Conservation (phyloP, 2,797 vertebrate species). For the Gorsachius magnificus region DNA sequence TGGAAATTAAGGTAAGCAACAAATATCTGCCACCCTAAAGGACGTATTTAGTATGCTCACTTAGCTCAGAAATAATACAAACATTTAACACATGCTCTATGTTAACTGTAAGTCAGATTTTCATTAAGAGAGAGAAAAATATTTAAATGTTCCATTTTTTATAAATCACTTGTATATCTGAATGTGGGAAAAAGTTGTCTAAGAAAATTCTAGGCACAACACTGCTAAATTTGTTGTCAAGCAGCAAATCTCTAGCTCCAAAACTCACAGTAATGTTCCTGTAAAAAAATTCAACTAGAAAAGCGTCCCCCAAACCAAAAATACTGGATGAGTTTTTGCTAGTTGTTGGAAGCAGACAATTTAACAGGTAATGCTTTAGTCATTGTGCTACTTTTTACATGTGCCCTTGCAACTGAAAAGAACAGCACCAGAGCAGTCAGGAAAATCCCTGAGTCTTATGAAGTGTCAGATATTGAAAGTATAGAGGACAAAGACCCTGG, state of each 20-base stretch:
- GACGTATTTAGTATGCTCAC: neutral
- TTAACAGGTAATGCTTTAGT: neutral
- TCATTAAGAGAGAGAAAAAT: neutral
- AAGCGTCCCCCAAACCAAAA: neutral
- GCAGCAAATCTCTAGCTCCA: constrained; percentile 8
- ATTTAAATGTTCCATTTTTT: neutral
- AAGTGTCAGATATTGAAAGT: neutral
- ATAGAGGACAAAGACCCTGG: neutral
- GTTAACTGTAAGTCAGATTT: neutral
- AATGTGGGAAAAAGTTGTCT: neutral
- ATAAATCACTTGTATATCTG: neutral
- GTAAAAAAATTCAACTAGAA: neutral
- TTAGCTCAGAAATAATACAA: neutral
- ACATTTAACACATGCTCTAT: neutral
- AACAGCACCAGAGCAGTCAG: neutral
- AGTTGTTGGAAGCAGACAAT: neutral
- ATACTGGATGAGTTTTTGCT: neutral
- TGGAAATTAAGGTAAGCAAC: neutral
- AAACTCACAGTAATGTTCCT: neutral
- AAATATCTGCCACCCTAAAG: neutral
- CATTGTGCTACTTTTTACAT: neutral
- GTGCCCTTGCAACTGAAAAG: neutral
- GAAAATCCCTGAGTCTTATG: neutral
- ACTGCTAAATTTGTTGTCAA: neutral
- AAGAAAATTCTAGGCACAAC: neutral